Evolutionary conservation across 2,113 vertebrate genomes (phyloP), one percentile per base, ranked within the genome.

Genomic region (Urocynchramus pylzowi): DNA sequence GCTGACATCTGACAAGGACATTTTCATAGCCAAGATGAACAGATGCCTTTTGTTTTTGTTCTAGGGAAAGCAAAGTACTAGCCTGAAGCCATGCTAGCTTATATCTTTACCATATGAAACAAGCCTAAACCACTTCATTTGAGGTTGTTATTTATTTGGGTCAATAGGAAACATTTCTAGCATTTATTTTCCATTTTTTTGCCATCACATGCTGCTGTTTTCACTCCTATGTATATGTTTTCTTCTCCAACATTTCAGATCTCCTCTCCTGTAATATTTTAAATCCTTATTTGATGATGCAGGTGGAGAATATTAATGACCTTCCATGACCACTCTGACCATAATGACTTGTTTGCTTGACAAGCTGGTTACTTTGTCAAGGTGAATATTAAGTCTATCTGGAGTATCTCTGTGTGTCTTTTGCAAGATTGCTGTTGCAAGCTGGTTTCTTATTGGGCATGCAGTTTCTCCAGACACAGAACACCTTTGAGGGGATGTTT

Each of bases 341-440:
- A n/a, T 1, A 5, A 60, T 71, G 52, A 56, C 69, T 84, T 95
- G 56, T 81, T 80, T 68, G 69, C 73, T 87, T 87, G 87, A 89
- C 73, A 94, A 64, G 69, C 45, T 84, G 56, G 87, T 96, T 84
- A 64, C 53, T 87, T 92, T 75, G 44, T 87, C 93, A 82, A 95
- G 84, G 80, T 92, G 89, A 89, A 63, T 15, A 26, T 84, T 89
- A 64, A 89, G 28, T 68, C 93, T 79, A 1, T 21, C 73, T 87
- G 52, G 75, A 87, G 64, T 35, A 81, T 57, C 63, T 83, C 70
- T 73, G 20, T 45, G 54, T 1, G 0, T 52, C 47, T 81, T 78
- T 16, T 87, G 76, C 73, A 73, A 94, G 82, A 76, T 14, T 76
- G 78, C 44, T 45, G 12, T 41, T 82, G n/a, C 53, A 71, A 44